phyloP scores from a whole-genome alignment of 2,888 invertebrate genomes.

The Cristatella mucedo region DNA sequence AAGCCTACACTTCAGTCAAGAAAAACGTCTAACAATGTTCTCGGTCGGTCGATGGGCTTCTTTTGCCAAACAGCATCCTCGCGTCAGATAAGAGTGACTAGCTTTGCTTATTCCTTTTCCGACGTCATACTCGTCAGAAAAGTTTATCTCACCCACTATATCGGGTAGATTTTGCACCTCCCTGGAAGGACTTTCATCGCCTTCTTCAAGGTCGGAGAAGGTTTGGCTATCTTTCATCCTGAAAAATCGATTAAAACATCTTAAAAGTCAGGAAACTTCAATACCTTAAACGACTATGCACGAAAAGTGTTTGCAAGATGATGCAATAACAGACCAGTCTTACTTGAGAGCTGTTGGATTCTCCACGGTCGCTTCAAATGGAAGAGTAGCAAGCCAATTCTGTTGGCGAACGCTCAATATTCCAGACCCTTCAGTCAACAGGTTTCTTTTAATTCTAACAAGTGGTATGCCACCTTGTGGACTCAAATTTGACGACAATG shows the following conservation, averaged over 20 bases:
- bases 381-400: constrained; percentile 31
- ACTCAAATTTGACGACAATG: too few species aligned
- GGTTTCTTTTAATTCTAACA: constrained; percentile 14
- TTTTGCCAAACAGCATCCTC: too few species aligned
- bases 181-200: constrained; percentile 12
- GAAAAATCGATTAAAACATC: constrained; percentile 4
- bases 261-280: not conserved
- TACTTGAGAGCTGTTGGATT: constrained; percentile 36
- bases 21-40: too few species aligned
- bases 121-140: constrained; percentile 10
- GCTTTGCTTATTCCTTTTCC: too few species aligned
- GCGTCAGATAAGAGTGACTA: too few species aligned
- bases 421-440: constrained; percentile 15
- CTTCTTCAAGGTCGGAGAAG: constrained; percentile 11
- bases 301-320: too few species aligned
- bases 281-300: too few species aligned
- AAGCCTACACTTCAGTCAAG: not conserved
- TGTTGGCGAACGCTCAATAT: constrained; percentile 26
- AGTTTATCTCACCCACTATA: constrained; percentile 21
- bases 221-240: too few species aligned
- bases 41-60: too few species aligned
- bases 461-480: constrained; percentile 20
- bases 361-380: constrained; percentile 32
- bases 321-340: too few species aligned
- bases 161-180: constrained; percentile 33